Base-by-base conservation (phyloP, 53 echinoderm and acorn worm species). In the Paracentrotus lividus region DNA sequence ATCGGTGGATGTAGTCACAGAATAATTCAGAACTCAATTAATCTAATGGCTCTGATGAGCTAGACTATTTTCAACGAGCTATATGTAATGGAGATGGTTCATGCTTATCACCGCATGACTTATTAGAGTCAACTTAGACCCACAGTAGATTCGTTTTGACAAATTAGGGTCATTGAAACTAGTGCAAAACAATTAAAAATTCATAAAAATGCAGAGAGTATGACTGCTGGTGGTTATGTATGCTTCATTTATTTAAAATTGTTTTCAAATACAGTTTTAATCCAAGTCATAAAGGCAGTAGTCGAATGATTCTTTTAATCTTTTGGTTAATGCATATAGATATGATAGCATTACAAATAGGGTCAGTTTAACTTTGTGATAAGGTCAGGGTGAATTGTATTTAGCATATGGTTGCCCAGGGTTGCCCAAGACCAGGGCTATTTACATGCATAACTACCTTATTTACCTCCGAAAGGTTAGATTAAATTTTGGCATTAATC, bases 401-500 rank as follows among this genome's bases (percentile, higher is more conserved):
- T 5, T 24, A 45, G 20, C 44, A n/a, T 5, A n/a, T 24, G n/a
- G 26, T 4, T n/a, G 47, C n/a, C n/a, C 21, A 12, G 9, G 52
- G 23, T 42, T 77, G 23, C 23, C 42, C 77, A 77, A 77, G 77
- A 77, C 8, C 43, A 77, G 43, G 16, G 42, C 16, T 14, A 3
- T 10, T 40, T 18, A 4, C 47, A 47, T 81, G 24, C 10, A 9
- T 4, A 81, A 27, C 81, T 81, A 81, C 47, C 81, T 45, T 47
- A 81, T 49, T 47, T 45, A 81, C 44, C 34, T 20, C 43, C n/a
- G n/a, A 23, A 23, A 77, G 43, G 23, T 23, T 43, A 42, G 43
- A 77, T 77, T 42, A 52, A 43, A n/a, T n/a, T 76, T 81, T 81
- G 81, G 81, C 81, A 21, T n/a, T n/a, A n/a, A 49, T 23, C 81